Conservation (phyloP, 2,113 vertebrate genomes). For the Tapirus terrestris region DNA sequence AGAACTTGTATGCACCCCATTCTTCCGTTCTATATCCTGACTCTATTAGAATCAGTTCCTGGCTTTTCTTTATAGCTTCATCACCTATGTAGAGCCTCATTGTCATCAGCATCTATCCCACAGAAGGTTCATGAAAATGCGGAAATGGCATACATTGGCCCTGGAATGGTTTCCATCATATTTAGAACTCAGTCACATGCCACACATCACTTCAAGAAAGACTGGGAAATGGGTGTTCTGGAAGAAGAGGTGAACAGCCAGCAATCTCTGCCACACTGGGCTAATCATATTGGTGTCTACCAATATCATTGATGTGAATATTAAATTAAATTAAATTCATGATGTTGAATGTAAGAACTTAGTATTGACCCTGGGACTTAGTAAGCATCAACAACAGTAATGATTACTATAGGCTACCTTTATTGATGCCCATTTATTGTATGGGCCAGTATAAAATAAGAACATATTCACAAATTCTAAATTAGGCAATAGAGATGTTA, state of each 20-base stretch:
- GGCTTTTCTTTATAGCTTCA: not conserved
- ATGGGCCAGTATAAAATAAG: not conserved
- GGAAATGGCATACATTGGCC: not conserved
- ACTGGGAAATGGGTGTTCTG: not conserved
- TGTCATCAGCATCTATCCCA: too few relatives aligned
- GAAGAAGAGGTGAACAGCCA: not conserved
- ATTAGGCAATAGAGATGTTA: not conserved
- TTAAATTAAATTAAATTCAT: not conserved
- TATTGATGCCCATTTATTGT: not conserved
- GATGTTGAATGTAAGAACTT: not conserved
- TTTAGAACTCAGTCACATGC: not conserved
- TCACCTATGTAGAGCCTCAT: not conserved
- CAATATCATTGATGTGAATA: not conserved
- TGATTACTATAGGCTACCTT: not conserved
- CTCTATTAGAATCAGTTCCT: not conserved
- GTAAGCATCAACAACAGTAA: not conserved
- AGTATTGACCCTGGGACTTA: not conserved
- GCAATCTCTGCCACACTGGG: not conserved
- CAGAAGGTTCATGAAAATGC: not conserved
- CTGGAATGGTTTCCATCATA: not conserved
- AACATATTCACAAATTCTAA: not conserved
- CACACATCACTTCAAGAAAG: not conserved
- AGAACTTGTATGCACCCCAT: fast-evolving
- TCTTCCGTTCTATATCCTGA: not conserved
- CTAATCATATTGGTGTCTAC: not conserved